Conservation (phyloP, 2,797 vertebrate genomes). For the Benthosema pterotum region DNA sequence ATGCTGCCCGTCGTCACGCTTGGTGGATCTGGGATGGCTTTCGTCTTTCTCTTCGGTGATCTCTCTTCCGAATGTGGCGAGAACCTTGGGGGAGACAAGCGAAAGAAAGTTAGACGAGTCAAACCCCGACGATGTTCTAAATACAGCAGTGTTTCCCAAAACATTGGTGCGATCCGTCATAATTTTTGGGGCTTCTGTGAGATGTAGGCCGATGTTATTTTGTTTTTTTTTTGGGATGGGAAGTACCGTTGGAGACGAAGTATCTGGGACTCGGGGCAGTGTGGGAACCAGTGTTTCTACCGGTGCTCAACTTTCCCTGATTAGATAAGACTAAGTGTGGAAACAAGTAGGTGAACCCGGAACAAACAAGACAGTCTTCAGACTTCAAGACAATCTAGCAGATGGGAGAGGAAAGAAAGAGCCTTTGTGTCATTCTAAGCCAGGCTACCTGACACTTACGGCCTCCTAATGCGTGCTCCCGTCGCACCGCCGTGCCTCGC, state of each 20-base stretch:
- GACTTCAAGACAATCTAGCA: conserved; percentile 24
- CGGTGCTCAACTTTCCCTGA: conserved; percentile 35
- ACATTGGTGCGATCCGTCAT: no score
- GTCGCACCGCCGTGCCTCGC: no score
- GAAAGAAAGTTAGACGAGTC: neutral
- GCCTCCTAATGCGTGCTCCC: neutral
- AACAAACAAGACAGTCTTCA: conserved; percentile 29
- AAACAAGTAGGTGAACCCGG: conserved; percentile 39
- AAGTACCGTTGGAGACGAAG: no score
- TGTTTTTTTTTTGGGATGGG: no score
- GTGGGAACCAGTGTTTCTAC: no score
- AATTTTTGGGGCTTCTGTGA: no score
- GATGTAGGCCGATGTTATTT: no score
- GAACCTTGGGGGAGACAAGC: conserved; percentile 38
- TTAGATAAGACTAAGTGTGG: conserved; percentile 12
- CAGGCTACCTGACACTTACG: conserved; percentile 9
- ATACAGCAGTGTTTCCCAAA: no score
- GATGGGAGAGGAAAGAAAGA: conserved; percentile 17
- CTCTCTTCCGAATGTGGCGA: conserved; percentile 4
- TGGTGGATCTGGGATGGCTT: neutral
- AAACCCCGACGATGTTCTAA: neutral
- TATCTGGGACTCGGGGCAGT: no score
- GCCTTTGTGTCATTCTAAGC: conserved; percentile 5
- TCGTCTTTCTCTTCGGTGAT: conserved; percentile 32
- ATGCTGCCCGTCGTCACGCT: conserved; percentile 8